These are phyloP conservation scores for Eledona agricola DNA, from an alignment of 2,888 invertebrate genomes.

Conservation along the genomic window DNA sequence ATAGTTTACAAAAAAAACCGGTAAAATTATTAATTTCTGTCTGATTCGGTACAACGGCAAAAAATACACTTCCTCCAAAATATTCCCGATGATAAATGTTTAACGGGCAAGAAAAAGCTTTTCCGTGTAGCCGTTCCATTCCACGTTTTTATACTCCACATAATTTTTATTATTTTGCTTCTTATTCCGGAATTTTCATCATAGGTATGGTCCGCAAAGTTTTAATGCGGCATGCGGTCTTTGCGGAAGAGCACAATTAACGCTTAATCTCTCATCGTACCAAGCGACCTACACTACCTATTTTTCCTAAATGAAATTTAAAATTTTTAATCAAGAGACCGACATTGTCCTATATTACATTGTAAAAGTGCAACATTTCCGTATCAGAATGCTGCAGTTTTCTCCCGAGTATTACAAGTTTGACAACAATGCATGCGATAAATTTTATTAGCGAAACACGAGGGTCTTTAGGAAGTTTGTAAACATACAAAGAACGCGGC, in stretches of 20 bases:
- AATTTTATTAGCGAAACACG: slow-evolving; percentile 10
- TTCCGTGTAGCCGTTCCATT: slow-evolving; percentile 45
- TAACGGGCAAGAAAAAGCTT: slow-evolving; percentile 45
- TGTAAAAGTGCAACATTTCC: slow-evolving; percentile 1
- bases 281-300: slow-evolving; percentile 1
- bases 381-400: slow-evolving; percentile 2
- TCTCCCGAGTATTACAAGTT: slow-evolving; percentile 7
- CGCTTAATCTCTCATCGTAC: slow-evolving; percentile 18
- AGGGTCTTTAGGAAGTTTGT: slow-evolving; percentile 17
- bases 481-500: slow-evolving; percentile 7
- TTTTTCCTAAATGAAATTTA: slow-evolving; percentile 15
- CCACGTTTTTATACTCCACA: slow-evolving; percentile 45
- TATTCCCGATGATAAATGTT: slow-evolving; percentile 47
- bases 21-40: slow-evolving; percentile 21
- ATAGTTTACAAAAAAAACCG: slow-evolving; percentile 34
- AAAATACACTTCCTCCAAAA: slow-evolving; percentile 20
- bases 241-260: slow-evolving; percentile 20
- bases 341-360: neutral
- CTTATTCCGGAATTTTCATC: slow-evolving; percentile 31
- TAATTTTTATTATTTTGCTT: slow-evolving; percentile 47
- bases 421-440: slow-evolving; percentile 16
- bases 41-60: slow-evolving; percentile 20
- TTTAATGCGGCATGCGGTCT: slow-evolving; percentile 10
- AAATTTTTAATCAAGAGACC: slow-evolving; percentile 26
- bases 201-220: slow-evolving; percentile 10